phyloP scores from a whole-genome alignment of 2,888 invertebrate genomes.

The Ophion costatus region DNA sequence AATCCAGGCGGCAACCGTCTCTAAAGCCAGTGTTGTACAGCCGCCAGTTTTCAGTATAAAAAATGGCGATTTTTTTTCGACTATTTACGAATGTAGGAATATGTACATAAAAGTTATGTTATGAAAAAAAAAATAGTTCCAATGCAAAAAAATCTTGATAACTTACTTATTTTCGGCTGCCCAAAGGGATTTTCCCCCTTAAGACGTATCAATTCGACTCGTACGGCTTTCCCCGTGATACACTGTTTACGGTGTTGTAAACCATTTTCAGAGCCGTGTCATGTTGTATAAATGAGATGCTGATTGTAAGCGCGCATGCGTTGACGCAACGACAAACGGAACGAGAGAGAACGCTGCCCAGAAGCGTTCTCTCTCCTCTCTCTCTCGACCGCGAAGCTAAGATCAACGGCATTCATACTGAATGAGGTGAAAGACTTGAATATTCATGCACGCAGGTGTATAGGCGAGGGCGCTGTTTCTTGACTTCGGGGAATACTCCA shows the following conservation, averaged over 20 bases:
- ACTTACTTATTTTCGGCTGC: neutral
- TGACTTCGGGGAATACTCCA: constrained; percentile 47
- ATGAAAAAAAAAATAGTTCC: too few species aligned
- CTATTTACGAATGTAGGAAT: too few species aligned
- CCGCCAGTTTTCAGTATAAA: too few species aligned
- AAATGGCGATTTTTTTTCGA: too few species aligned
- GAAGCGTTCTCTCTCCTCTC: constrained; percentile 17
- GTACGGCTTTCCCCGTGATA: constrained; percentile 43
- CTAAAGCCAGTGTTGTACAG: too few species aligned
- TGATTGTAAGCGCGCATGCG: constrained; percentile 48
- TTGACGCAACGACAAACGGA: constrained; percentile 52
- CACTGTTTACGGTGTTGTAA: constrained; percentile 51
- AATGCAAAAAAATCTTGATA: too few species aligned
- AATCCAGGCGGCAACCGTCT: too few species aligned
- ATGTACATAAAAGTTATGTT: too few species aligned
- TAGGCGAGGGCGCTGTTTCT: constrained; percentile 60
- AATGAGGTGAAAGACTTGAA: constrained; percentile 80
- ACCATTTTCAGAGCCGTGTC: constrained; percentile 23
- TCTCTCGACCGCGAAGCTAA: constrained; percentile 73
- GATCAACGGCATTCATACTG: constrained; percentile 82
- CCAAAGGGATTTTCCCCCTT: constrained; percentile 26
- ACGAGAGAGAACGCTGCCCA: constrained; percentile 49
- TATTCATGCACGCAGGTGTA: constrained; percentile 77
- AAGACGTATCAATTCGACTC: constrained; percentile 45
- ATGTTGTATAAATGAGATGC: constrained; percentile 9